Evolutionary conservation across 2,113 vertebrate genomes (phyloP), one percentile per base, ranked within the genome.

Genomic region (Apus apus): DNA sequence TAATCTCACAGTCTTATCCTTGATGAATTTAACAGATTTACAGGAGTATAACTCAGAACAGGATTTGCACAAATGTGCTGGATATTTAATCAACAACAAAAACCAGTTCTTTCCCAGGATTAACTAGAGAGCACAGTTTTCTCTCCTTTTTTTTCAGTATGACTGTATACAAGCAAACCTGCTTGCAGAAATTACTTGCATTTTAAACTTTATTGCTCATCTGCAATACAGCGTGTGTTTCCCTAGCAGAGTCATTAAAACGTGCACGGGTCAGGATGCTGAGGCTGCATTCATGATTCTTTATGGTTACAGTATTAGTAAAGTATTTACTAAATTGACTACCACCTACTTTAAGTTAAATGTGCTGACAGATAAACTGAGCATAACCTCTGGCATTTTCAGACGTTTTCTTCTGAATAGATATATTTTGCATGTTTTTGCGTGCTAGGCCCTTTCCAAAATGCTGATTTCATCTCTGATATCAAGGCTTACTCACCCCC

Each of bases 291-390:
- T 72, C 68, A 57, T 83, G 65, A 38, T 40, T 36, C 34, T 83
- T 68, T 85, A 93, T 10, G 85, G 95, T 88, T 93, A 95, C 84
- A 93, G 62, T 95, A 92, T 92, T 90, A 96, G 96, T 93, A 94
- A 93, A 94, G 75, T 96, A 97, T 96, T 97, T 97, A 97, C 96
- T 82, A 92, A 97, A 93, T 92, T 91, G 88, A 95, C 94, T 97
- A 97, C 89, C 83, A 93, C 65, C 89, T 92, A 95, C 76, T 96
- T 96, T 89, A 97, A 97, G 84, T 77, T 91, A 87, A 97, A 93
- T 94, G 91, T 95, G 95, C 97, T 97, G 95, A 97, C 87, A 87
- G 95, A 90, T 95, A 94, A 97, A 94, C 93, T 90, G 95, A 96
- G 75, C 92, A 93, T 96, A 90, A 97, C 92, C 91, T 93, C 96